Percentiles rank a stretch among this genome's conserved stretches.
Conservation (phyloP, 1,140 invertebrate species). For the Akabosia matsudoensis region DNA sequence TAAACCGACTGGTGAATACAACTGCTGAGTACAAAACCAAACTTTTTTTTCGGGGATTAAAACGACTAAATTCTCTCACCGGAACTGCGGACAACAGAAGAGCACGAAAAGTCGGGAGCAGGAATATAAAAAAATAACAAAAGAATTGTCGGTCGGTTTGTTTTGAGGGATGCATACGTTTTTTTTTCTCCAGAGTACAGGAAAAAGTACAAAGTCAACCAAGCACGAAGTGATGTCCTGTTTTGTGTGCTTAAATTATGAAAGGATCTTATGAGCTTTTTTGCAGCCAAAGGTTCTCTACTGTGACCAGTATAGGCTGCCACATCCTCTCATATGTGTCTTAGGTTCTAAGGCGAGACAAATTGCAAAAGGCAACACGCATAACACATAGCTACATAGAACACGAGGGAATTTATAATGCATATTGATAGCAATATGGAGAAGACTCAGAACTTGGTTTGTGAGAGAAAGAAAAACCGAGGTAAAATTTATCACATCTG, state of each 20-base stretch:
- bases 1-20: slow-evolving; percentile 12
- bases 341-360: too few relatives aligned
- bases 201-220: neutral
- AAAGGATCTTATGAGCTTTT: neutral
- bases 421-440: too few relatives aligned
- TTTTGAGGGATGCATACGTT: neutral
- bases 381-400: neutral
- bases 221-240: slow-evolving; percentile 18
- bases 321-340: too few relatives aligned
- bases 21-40: neutral
- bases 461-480: too few relatives aligned
- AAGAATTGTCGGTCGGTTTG: neutral
- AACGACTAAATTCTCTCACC: slow-evolving; percentile 31
- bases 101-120: neutral
- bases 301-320: too few relatives aligned
- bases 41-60: slow-evolving; percentile 29
- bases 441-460: too few relatives aligned
- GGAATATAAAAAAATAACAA: slow-evolving; percentile 4
- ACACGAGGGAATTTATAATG: too few relatives aligned
- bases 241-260: slow-evolving; percentile 6
- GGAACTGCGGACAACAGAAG: slow-evolving; percentile 34
- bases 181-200: neutral
- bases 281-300: too few relatives aligned
- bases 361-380: neutral
- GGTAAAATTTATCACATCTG: too few relatives aligned